phyloP scores from a whole-genome alignment of 2,888 invertebrate genomes.

The Catocala fraxini region DNA sequence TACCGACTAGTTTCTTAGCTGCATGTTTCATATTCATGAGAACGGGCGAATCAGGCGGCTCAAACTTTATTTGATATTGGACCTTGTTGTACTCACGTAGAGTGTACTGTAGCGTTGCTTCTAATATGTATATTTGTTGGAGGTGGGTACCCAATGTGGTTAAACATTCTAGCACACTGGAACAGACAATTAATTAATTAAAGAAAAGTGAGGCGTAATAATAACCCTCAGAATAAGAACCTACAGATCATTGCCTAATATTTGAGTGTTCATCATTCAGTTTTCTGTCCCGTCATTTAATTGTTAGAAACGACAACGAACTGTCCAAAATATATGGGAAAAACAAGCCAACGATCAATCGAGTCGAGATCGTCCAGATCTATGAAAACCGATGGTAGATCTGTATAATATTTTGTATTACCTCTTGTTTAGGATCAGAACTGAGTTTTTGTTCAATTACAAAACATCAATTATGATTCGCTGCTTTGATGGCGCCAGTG shows the following conservation, averaged over 20 bases:
- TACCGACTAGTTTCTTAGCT: constrained; percentile 62
- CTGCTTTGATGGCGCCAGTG: too few relatives aligned
- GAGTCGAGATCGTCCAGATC: too few relatives aligned
- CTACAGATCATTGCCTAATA: neutral
- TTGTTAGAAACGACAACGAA: too few relatives aligned
- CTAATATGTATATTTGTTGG: constrained; percentile 87
- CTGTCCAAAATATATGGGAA: too few relatives aligned
- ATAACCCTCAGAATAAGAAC: neutral
- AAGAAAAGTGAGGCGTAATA: neutral
- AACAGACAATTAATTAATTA: constrained; percentile 39
- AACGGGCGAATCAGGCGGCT: constrained; percentile 72
- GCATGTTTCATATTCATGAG: constrained; percentile 56
- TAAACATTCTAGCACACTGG: constrained; percentile 86
- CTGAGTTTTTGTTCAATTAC: too few relatives aligned
- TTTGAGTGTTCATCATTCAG: too few relatives aligned
- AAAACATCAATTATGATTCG: too few relatives aligned
- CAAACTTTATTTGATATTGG: constrained; percentile 69
- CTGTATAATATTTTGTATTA: too few relatives aligned
- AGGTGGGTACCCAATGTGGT: constrained; percentile 84
- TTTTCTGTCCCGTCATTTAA: too few relatives aligned
- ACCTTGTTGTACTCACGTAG: constrained; percentile 72
- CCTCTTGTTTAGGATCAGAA: too few relatives aligned
- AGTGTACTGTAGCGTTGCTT: constrained; percentile 86
- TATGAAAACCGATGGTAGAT: too few relatives aligned
- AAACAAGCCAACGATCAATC: too few relatives aligned